Base-by-base conservation (phyloP, 2,888 invertebrate genomes). In the Shargacucullia verbasci region DNA sequence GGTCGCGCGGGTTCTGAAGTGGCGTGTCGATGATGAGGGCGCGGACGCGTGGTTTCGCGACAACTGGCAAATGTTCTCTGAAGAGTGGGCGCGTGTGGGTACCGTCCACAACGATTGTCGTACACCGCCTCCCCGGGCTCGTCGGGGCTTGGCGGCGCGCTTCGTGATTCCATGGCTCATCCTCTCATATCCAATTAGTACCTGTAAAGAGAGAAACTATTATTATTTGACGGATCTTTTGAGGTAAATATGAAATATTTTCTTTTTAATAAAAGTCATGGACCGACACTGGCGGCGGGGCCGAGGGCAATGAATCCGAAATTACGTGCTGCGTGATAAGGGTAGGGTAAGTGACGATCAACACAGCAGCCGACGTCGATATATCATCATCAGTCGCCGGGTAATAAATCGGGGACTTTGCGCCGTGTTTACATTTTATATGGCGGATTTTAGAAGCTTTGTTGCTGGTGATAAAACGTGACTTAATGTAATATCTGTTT, bases 21-120 rank as follows among this genome's bases (percentile, higher is more conserved):
- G 12, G 91, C 92, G 73, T 93, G 92, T 14, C 93, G 89, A 69
- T 93, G 93, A 61, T 90, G 87, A 0, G 91, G 90, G 5, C 92
- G 85, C 0, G 92, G 92, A 13, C 90, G 86, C 27, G 86, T 81
- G 7, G 85, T 79, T 61, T 93, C 94, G 69, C 94, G 89, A 64
- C 93, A 94, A 73, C 93, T 94, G 71, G 94, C 92, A 65, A 91
- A 94, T 3, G 89, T 86, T 58, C 92, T 85, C 73, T 93, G 93
- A 48, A 94, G 84, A n/a, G 89, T 80, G 10, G 96, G 96, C 67
- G 84, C 96, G 50, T 85, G 89, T 44, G 85, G 96, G 84, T 96
- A 96, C 61, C 96, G 95, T 69, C 96, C 96, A 74, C 97, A 96
- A 59, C 96, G 97, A 66, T 96, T 96, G 88, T 97, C 97, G 91